A percentile compares a stretch with the other conserved stretches of the same genome.
These are phyloP conservation scores for Ceraclea dissimilis DNA, from an alignment of 2,888 invertebrate species.

Conservation along the genomic window DNA sequence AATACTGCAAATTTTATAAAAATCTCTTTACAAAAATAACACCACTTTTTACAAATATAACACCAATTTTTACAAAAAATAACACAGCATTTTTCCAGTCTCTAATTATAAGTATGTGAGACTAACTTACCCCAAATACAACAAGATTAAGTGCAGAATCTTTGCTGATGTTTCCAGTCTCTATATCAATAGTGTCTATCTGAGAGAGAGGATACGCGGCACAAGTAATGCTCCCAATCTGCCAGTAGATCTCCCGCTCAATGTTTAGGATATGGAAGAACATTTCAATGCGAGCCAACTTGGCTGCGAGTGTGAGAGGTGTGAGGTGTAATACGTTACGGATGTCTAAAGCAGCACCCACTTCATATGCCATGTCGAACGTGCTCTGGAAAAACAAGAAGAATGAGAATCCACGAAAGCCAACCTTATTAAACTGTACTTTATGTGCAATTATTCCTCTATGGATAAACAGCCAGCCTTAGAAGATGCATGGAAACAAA, in stretches of 20 bases:
- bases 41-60: too few relatives aligned
- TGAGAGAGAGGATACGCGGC: conserved; percentile 93
- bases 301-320: conserved; percentile 88
- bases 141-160: conserved; percentile 93
- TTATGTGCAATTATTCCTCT: background rate
- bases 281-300: conserved; percentile 87
- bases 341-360: conserved; percentile 82
- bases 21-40: too few relatives aligned
- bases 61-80: too few relatives aligned
- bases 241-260: conserved; percentile 96
- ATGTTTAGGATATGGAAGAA: conserved; percentile 96
- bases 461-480: too few relatives aligned
- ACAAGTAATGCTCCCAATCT: conserved; percentile 91
- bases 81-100: too few relatives aligned
- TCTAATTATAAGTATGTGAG: too few relatives aligned
- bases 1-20: too few relatives aligned
- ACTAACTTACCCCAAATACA: conserved; percentile 81
- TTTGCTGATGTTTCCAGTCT: conserved; percentile 88
- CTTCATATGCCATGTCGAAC: conserved; percentile 91
- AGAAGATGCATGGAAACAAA: too few relatives aligned
- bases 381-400: conserved; percentile 53
- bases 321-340: conserved; percentile 83
- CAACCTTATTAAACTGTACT: conserved; percentile 7
- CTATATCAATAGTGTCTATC: conserved; percentile 90
- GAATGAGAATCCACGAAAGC: too few relatives aligned